Evolutionary conservation across 1,140 invertebrate genomes (phyloP), one percentile per base, ranked within the genome.

Genomic region (Whitmania pigra): DNA sequence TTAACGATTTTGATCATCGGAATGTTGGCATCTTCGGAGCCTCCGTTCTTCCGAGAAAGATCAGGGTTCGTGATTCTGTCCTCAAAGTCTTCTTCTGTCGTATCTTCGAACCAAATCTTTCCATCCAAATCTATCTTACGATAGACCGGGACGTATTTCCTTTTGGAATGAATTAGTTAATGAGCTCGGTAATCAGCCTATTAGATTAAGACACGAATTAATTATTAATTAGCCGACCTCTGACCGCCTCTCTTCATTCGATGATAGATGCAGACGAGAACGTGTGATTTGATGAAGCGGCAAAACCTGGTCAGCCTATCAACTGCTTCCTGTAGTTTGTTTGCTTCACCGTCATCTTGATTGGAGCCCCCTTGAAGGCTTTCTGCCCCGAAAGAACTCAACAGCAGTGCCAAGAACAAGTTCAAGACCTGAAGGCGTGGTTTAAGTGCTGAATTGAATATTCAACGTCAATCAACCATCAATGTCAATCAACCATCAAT

Each of bases 321-420:
- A 78, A 97, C 92, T 53, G 94, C 95, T 84, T 97, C 94, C 20
- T 92, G 88, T 76, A 98, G 90, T 88, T 97, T 97, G 82, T 97
- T 97, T 3, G 93, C 94, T 77, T 95, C 92, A 79, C 90, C 91
- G 53, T 78, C 75, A n/a, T 76, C 75, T 22, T 76, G 72, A 17
- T 53, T 63, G 57, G 69, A 49, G 1, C 31, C 49, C 15, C 43
- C 43, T 25, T 77, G 76, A 29, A 83, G 74, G 73, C 76, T 80
- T 53, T 82, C 81, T 29, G 93, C 94, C 80, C 94, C 94, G 82
- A 97, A 98, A 83, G 96, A 96, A 83, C 90, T 92, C 86, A 97
- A 89, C 85, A 98, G 88, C 88, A 97, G 88, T 81, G 94, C 94
- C 86, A 98, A 91, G 89, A 97, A 97, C 79, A 98, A 89, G 84